phyloP scores from a whole-genome alignment of 1,140 invertebrate genomes.

The Homarus americanus region DNA sequence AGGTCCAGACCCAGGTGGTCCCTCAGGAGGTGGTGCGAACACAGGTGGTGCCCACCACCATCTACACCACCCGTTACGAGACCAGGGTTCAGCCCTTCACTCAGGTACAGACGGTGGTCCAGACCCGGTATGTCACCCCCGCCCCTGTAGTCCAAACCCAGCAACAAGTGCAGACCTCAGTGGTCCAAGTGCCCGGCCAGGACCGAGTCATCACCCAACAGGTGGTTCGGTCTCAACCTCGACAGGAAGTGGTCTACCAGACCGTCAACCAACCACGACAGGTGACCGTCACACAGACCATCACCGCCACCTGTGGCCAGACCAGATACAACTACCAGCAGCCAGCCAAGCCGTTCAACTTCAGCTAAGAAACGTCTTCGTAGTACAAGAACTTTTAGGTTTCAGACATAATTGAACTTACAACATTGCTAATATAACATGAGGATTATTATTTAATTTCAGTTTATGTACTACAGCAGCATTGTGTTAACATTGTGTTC shows the following conservation, averaged over 20 bases:
- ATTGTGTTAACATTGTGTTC: background rate
- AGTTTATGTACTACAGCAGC: too few relatives aligned
- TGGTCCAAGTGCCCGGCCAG: constrained; percentile 49
- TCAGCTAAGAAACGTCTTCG: background rate
- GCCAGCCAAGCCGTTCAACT: constrained; percentile 42
- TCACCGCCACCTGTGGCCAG: constrained; percentile 52
- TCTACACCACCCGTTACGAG: constrained; percentile 52
- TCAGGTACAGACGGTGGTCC: constrained; percentile 58
- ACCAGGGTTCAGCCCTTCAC: constrained; percentile 54
- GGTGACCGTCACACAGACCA: constrained; percentile 55
- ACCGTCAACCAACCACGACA: constrained; percentile 43
- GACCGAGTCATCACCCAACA: constrained; percentile 46
- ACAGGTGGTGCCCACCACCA: constrained; percentile 32
- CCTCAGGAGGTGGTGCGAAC: constrained; percentile 57
- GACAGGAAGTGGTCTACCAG: constrained; percentile 50
- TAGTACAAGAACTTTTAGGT: background rate
- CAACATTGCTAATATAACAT: background rate
- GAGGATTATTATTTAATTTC: background rate
- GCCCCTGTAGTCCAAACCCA: constrained; percentile 37
- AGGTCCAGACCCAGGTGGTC: constrained; percentile 34
- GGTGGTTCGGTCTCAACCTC: constrained; percentile 49
- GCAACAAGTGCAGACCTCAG: constrained; percentile 26
- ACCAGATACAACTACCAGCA: constrained; percentile 59
- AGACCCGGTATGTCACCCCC: constrained; percentile 48
- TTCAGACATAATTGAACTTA: background rate